Evolutionary conservation across 2,797 vertebrate genomes (phyloP), one percentile per base, ranked within the genome.

Genomic region (Labroides dimidiatus): DNA sequence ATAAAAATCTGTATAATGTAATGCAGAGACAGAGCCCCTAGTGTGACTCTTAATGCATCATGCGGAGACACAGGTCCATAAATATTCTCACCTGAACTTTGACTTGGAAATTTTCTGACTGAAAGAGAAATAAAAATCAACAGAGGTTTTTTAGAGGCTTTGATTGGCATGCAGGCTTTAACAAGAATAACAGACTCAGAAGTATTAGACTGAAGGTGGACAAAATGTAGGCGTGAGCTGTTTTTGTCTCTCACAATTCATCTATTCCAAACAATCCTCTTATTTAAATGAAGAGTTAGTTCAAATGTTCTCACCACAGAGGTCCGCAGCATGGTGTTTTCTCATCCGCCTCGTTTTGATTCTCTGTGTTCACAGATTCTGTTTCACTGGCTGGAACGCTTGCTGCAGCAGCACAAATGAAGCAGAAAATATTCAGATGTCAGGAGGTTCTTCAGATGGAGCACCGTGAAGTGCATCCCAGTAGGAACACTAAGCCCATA

Each of bases 21-120:
- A 75, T 64, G 62, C 66, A 72, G 55, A 64, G 16, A 69, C 24
- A 36, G 62, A 65, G 27, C 30, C 24, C 13, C 17, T 14, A 47
- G 20, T 41, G 62, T 72, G 21, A 17, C 57, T 21, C 16, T 66
- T n/a, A 54, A 81, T 63, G 49, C 63, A 61, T 15, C 55, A 59
- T 56, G 24, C 56, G 79, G 33, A 77, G 17, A 81, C 44, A 54
- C 20, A 72, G 55, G 77, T 19, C 20, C 30, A 84, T 3, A 68
- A 77, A 84, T 68, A 85, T 87, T 97, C 97, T 96, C 76, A 99
- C 98, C 98, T 99, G 96, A 96, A 98, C 89, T 98, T 99, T 88
- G 98, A 98, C 93, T 99, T 99, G 61, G 96, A 96, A 90, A 99
- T 97, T 88, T 96, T 96, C 93, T 97, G 96, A 95, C 98, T 99